Evolutionary conservation across 2,797 vertebrate genomes (phyloP).

Genomic region (Anolis apletophallus): DNA sequence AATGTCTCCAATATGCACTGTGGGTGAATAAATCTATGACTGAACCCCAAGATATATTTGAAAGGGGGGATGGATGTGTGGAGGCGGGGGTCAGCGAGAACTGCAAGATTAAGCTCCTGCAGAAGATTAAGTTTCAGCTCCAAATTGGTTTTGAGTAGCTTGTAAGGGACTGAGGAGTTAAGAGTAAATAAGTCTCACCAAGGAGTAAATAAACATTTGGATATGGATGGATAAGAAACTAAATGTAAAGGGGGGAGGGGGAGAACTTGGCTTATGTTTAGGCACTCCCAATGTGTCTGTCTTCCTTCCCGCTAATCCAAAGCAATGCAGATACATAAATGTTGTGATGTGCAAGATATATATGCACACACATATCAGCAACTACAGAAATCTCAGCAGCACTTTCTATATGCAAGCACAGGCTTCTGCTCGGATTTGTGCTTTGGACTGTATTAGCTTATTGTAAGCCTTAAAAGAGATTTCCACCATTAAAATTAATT

Average conservation of each 20-base stretch:
- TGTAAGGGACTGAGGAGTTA: constrained; percentile 56
- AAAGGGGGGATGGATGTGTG: too few relatives aligned
- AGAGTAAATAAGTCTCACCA: constrained; percentile 60
- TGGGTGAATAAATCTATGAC: constrained; percentile 34
- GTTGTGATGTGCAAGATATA: too few relatives aligned
- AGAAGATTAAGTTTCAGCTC: constrained; percentile 22
- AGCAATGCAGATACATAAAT: constrained; percentile 54
- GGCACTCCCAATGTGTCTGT: constrained; percentile 32
- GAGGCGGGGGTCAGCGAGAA: not conserved
- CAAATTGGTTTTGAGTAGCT: constrained; percentile 57
- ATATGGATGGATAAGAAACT: not conserved
- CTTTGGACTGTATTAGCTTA: constrained; percentile 78
- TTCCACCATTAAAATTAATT: constrained; percentile 79
- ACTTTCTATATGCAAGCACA: constrained; percentile 64
- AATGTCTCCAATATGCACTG: not conserved
- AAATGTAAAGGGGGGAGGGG: not conserved
- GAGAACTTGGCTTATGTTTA: not conserved
- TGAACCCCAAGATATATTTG: constrained; percentile 28
- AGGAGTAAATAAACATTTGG: constrained; percentile 26
- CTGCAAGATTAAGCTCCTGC: constrained; percentile 5
- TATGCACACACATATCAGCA: constrained; percentile 21
- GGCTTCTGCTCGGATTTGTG: constrained; percentile 78
- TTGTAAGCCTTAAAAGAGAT: constrained; percentile 76
- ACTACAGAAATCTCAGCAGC: constrained; percentile 73
- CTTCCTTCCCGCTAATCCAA: constrained; percentile 21